Evolutionary conservation across 1,140 invertebrate species (phyloP), one percentile per base, ranked within the genome.

Genomic region (Cephus cinctus): DNA sequence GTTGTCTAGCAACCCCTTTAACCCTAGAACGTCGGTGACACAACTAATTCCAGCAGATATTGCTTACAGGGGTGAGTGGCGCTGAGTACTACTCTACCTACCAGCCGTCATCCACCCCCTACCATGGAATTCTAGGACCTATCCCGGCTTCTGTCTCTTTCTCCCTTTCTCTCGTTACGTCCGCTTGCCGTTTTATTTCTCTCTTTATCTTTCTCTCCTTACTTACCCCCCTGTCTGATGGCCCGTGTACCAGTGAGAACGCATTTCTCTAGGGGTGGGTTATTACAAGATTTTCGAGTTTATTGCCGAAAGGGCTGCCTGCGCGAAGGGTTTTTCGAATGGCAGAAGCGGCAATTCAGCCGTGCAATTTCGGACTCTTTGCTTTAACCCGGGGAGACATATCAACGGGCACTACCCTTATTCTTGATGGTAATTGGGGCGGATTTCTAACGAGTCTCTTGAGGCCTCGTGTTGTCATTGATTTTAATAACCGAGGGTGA

Each of bases 1-100:
- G 66, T 69, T 69, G 67, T 70, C 66, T 70, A 48, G 64, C 57
- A 66, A 66, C 63, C 66, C 67, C 64, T 69, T 67, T 67, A 69
- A 67, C 63, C 63, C 51, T 52, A 52, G 47, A 62, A 66, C 63
- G 34, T 54, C 50, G 43, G 57, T n/a, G 61, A 53, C 64, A 69
- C 63, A 69, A 66, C 66, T 70, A 70, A 70, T 70, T 69, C 63
- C 46, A 32, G 40, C 51, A 62, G 66, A 69, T 67, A 70, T 65
- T 62, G 57, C 60, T 44, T 43, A 47, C 50, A 35, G 44, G 31
- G 25, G 50, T 27, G 12, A 36, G 30, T 30, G 19, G 19, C 19
- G n/a, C n/a, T n/a, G n/a, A n/a, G n/a, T n/a, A n/a, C n/a, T n/a
- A n/a, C n/a, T n/a, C n/a, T n/a, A n/a, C n/a, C n/a, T n/a, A n/a